A percentile compares a stretch with the other conserved stretches of the same genome.
Evolutionary conservation across 2,797 vertebrate genomes (phyloP).

Genomic region (Betta splendens): DNA sequence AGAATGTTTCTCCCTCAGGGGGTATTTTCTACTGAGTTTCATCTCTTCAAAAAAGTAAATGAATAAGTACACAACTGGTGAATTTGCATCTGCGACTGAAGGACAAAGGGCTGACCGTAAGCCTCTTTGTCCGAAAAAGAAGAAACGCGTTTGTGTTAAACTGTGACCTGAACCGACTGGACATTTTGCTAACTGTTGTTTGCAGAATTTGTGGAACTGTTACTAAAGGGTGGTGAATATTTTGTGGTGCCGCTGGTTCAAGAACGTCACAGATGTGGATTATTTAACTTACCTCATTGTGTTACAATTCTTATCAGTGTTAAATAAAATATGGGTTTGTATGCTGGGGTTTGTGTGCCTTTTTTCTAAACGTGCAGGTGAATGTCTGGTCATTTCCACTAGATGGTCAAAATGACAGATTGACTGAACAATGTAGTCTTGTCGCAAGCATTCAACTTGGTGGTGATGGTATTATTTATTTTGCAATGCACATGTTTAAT

Average conservation of each 20-base stretch:
- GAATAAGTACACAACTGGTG: conserved; percentile 55
- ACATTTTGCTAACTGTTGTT: conserved; percentile 54
- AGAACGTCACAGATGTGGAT: conserved; percentile 82
- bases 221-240: conserved; percentile 68
- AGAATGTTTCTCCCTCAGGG: conserved; percentile 81
- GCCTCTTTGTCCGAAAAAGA: no score
- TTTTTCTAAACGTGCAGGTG: conserved; percentile 14
- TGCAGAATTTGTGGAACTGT: conserved; percentile 69
- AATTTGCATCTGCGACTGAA: conserved; percentile 52
- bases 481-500: background rate
- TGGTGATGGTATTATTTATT: no score
- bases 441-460: background rate
- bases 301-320: conserved; percentile 92
- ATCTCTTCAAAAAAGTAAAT: conserved; percentile 59
- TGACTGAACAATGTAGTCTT: background rate
- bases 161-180: conserved; percentile 60
- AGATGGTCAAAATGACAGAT: conserved; percentile 4
- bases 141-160: conserved; percentile 67
- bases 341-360: conserved; percentile 48
- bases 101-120: no score
- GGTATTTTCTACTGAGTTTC: conserved; percentile 73
- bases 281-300: conserved; percentile 95
- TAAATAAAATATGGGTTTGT: conserved; percentile 91
- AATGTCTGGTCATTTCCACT: no score
- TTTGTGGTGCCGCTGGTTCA: conserved; percentile 73